phyloP scores from a whole-genome alignment of 2,113 vertebrate genomes.

The Thamnaconus septentrionalis region DNA sequence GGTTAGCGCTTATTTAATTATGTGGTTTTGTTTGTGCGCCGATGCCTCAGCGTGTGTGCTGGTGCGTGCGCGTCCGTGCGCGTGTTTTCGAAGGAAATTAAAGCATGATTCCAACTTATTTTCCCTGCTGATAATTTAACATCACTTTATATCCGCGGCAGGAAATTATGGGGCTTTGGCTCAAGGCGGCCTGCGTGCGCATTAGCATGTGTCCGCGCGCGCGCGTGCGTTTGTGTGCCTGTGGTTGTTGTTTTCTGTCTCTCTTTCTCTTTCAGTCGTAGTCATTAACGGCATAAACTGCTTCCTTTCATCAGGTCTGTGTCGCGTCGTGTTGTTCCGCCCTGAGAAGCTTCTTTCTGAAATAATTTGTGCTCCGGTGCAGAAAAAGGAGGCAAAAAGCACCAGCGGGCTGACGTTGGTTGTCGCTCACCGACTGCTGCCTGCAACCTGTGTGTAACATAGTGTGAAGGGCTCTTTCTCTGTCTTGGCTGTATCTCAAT shows the following conservation, averaged over 20 bases:
- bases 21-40: slow-evolving; percentile 13
- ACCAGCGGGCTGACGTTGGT: no score
- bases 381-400: no score
- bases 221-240: slow-evolving; percentile 14
- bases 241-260: slow-evolving; percentile 7
- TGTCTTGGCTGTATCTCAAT: no score
- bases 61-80: slow-evolving; percentile 5
- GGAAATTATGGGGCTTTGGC: slow-evolving; percentile 64
- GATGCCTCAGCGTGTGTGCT: slow-evolving; percentile 31
- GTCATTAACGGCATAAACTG: no score
- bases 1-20: not conserved
- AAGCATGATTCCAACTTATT: slow-evolving; percentile 63
- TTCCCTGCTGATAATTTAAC: slow-evolving; percentile 63
- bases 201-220: slow-evolving; percentile 17
- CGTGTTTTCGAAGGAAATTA: slow-evolving; percentile 63
- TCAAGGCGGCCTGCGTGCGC: not conserved
- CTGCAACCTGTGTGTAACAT: no score
- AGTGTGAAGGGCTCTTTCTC: no score
- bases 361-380: no score
- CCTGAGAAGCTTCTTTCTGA: no score
- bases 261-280: not conserved
- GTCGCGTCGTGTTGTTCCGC: no score
- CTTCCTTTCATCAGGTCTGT: no score
- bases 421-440: no score
- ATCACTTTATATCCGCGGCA: slow-evolving; percentile 63